Base-by-base conservation (phyloP, 30 jellyfish, hydroid and myxozoan species). In the Haliclystus octoradiatus region DNA sequence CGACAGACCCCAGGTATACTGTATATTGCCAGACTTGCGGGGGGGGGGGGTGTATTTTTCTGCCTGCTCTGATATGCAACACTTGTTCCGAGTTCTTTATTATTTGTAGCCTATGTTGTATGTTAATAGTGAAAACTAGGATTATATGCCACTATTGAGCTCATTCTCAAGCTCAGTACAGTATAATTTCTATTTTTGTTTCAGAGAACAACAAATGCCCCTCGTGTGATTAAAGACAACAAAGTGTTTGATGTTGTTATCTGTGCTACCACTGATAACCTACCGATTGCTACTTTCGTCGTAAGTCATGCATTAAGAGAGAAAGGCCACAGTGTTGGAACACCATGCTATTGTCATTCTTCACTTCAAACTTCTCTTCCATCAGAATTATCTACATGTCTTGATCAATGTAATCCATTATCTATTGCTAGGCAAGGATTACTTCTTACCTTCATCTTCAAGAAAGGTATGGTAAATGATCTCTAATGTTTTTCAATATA, bases 231-330 rank as follows among this genome's bases (percentile, higher is more conserved):
- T 40, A 40, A 40, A 9, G 57, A 40, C 9, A 19, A 40, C 57
- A 19, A 9, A 5, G 57, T 40, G 14, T 40, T 40, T 40, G 57
- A 40, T 19, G 19, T 40, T 31, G 93, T 71, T 40, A 79, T 79
- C n/a, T 68, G 79, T 26, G 76, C 81, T 27, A 49, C 30, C 65
- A 78, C 94, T 40, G 46, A 82, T 24, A 33, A 62, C 25, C 94
- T 88, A 4, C 94, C 94, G 26, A 1, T 82, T 31, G 68, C 81
- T 68, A 84, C 94, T n/a, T 73, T 82, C 52, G 52, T 79, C n/a
- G 12, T 82, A 9, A 25, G 65, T 50, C 29, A 73, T 57, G 34
- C 49, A 3, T 50, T 82, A 26, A 66, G 49, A 28, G 72, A 82
- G 30, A 51, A 50, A 24, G 94, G 88, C 24, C 1, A 63, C 19